Evolutionary conservation across 2,888 invertebrate genomes (phyloP).

Genomic region (Oscheius onirici): DNA sequence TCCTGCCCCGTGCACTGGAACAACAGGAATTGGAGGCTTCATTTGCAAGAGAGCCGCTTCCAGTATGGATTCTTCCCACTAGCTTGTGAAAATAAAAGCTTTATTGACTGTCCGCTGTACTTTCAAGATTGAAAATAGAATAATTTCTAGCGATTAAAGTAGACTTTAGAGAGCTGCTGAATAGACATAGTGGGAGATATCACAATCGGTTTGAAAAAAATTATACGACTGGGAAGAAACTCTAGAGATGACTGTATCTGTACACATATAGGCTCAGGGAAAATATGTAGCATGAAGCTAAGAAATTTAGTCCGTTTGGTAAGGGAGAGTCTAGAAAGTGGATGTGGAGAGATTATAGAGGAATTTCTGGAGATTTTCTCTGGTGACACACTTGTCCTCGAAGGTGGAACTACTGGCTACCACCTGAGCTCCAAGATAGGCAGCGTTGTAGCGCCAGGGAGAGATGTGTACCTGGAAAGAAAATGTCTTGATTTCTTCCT

Average conservation of each 20-base stretch:
- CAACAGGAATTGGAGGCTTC: too few species aligned
- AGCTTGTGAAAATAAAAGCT: not conserved
- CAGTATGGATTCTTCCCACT: too few species aligned
- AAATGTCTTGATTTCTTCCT: not conserved
- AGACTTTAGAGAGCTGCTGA: conserved; percentile 1
- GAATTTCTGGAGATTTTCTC: conserved; percentile 58
- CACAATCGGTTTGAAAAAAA: conserved; percentile 21
- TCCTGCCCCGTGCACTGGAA: too few species aligned
- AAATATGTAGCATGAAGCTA: not conserved
- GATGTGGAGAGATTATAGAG: conserved; percentile 42
- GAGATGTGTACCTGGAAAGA: conserved; percentile 61
- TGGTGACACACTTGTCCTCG: conserved; percentile 56
- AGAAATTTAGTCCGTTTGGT: conserved; percentile 10
- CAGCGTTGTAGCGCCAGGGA: conserved; percentile 77
- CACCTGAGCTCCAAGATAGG: conserved; percentile 76
- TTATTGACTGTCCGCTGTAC: not conserved
- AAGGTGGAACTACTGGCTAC: conserved; percentile 58
- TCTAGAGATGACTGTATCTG: conserved; percentile 10
- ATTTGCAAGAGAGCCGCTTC: too few species aligned
- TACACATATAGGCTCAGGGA: conserved; percentile 7
- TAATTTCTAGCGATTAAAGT: too few species aligned
- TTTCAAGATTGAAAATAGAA: not conserved
- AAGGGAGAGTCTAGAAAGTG: conserved; percentile 11
- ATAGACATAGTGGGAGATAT: conserved; percentile 28
- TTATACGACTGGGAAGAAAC: not conserved